These are phyloP conservation scores for Etia nguti DNA, from an alignment of 2,113 vertebrate species.

Conservation along the genomic window DNA sequence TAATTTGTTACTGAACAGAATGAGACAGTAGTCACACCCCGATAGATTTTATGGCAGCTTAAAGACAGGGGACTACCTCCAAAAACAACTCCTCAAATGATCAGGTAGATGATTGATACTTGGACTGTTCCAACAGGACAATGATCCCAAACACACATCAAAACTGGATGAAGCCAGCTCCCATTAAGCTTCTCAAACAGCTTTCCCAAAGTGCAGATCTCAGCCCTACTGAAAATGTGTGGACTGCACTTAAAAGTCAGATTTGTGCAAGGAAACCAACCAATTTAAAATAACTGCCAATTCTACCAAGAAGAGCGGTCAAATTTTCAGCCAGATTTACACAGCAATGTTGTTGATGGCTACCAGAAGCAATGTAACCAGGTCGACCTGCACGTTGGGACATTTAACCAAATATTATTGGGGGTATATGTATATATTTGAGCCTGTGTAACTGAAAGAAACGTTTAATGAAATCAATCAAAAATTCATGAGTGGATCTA, in stretches of 20 bases:
- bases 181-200: neutral
- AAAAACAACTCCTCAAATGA: neutral
- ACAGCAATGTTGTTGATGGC: neutral
- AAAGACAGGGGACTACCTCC: neutral
- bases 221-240: neutral
- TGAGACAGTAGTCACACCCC: neutral
- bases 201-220: neutral
- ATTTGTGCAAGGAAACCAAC: neutral
- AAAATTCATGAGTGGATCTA: neutral
- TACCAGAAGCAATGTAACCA: neutral
- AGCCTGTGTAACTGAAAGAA: neutral
- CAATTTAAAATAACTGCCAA: neutral
- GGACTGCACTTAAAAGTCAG: fast-evolving
- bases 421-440: neutral
- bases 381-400: neutral
- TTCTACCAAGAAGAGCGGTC: neutral
- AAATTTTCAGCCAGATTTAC: neutral
- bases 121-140: neutral
- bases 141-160: neutral
- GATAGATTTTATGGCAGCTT: neutral
- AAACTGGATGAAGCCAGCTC: neutral
- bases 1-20: neutral
- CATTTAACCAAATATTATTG: neutral
- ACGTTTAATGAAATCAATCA: neutral
- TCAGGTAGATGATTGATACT: neutral